Percentiles rank a stretch among this genome's conserved stretches.
Evolutionary conservation across 2,888 invertebrate species (phyloP).

Genomic region (Cistogaster globosa): DNA sequence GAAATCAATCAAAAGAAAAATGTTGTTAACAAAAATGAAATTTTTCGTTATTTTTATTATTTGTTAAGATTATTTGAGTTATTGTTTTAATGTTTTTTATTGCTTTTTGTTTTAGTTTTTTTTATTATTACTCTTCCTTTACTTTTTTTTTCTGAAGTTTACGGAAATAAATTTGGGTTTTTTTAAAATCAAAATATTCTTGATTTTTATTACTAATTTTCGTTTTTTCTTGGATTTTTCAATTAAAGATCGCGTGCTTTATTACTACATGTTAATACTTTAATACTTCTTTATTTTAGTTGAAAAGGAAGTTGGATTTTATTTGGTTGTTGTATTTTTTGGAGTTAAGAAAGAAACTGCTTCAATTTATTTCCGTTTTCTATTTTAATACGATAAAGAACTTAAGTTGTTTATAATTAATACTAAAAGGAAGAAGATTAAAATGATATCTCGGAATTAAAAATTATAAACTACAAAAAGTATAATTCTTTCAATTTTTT

Average conservation of each 20-base stretch:
- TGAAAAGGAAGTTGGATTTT: constrained; percentile 58
- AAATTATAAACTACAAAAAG: too few relatives aligned
- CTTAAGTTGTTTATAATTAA: constrained; percentile 46
- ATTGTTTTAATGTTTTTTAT: constrained; percentile 14
- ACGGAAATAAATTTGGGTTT: constrained; percentile 56
- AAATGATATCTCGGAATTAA: not conserved
- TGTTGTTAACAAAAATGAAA: constrained; percentile 17
- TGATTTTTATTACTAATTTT: constrained; percentile 2
- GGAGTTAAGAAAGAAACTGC: constrained; percentile 31
- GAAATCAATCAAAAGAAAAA: constrained; percentile 71
- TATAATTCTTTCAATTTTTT: too few relatives aligned
- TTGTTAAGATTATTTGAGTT: constrained; percentile 13
- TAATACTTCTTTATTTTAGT: constrained; percentile 7
- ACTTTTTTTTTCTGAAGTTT: constrained; percentile 28
- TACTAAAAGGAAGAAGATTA: not conserved
- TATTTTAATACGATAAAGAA: constrained; percentile 10
- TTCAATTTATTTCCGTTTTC: constrained; percentile 67
- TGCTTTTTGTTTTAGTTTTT: constrained; percentile 6
- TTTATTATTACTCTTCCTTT: constrained; percentile 13
- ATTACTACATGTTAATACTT: constrained; percentile 10
- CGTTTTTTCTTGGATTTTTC: constrained; percentile 11
- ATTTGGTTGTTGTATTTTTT: not conserved
- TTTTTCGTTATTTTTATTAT: constrained; percentile 25
- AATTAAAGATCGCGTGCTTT: constrained; percentile 59
- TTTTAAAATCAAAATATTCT: constrained; percentile 33